A percentile compares a stretch with the other conserved stretches of the same genome.
These are phyloP conservation scores for Baryphthengus martii DNA, from an alignment of 2,113 vertebrate species.

Conservation along the genomic window DNA sequence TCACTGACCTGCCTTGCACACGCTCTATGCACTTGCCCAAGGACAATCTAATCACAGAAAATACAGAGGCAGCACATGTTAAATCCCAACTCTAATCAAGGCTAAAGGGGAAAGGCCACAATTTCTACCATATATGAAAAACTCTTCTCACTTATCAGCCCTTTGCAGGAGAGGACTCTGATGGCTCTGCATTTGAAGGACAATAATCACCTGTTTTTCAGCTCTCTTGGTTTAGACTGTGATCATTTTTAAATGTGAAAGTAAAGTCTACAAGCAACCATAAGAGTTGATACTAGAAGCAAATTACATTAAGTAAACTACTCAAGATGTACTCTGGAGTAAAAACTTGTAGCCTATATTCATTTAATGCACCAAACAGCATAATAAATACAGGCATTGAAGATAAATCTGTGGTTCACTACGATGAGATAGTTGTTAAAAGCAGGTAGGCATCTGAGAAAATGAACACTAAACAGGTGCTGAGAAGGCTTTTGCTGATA, in stretches of 20 bases:
- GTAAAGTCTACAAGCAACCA: neutral
- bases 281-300: neutral
- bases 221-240: neutral
- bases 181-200: conserved; percentile 43
- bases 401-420: neutral
- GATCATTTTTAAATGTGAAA: conserved; percentile 38
- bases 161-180: conserved; percentile 35
- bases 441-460: neutral
- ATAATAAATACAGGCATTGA: neutral
- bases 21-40: conserved; percentile 25
- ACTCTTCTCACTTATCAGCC: conserved; percentile 54
- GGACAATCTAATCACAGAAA: conserved; percentile 59
- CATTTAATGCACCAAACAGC: conserved; percentile 9
- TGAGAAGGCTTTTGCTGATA: neutral
- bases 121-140: conserved; percentile 40
- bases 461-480: neutral
- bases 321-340: conserved; percentile 4
- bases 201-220: neutral
- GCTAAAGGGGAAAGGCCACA: conserved; percentile 48
- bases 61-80: conserved; percentile 26
- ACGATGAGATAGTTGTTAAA: neutral
- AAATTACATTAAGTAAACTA: conserved; percentile 24
- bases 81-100: conserved; percentile 59
- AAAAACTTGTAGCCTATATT: conserved; percentile 1
- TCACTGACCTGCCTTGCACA: conserved; percentile 27